Percentiles rank a stretch among this genome's conserved stretches.
Evolutionary conservation across 1,140 invertebrate genomes (phyloP).

Genomic region (Aphelinus certus): DNA sequence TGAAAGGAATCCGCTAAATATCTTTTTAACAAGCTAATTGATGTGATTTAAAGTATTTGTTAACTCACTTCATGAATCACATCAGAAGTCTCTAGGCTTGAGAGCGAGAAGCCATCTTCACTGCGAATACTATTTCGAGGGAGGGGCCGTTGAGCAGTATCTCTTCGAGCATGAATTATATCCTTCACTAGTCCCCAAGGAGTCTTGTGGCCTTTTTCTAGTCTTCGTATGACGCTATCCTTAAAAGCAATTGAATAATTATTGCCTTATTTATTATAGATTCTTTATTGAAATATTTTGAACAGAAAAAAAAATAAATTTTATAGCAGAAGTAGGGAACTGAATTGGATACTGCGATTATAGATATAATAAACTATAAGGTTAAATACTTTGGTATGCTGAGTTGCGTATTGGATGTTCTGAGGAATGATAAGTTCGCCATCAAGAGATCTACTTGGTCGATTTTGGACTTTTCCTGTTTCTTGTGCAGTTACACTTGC

Average conservation of each 20-base stretch:
- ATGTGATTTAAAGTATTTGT: too few relatives aligned
- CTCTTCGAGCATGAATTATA: slow-evolving; percentile 75
- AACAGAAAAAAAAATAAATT: background rate
- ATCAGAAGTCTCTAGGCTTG: slow-evolving; percentile 45
- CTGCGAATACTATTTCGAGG: slow-evolving; percentile 22
- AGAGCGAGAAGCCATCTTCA: slow-evolving; percentile 46
- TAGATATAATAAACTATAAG: too few relatives aligned
- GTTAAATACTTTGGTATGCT: slow-evolving; percentile 23
- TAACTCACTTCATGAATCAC: slow-evolving; percentile 38
- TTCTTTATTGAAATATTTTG: too few relatives aligned
- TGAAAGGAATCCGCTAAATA: too few relatives aligned
- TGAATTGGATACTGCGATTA: too few relatives aligned
- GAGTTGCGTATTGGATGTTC: slow-evolving; percentile 23
- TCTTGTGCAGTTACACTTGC: slow-evolving; percentile 17
- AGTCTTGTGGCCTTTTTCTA: slow-evolving; percentile 68
- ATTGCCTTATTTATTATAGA: too few relatives aligned
- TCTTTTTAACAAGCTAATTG: too few relatives aligned
- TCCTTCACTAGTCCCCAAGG: slow-evolving; percentile 78
- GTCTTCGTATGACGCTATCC: slow-evolving; percentile 43
- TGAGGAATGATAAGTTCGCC: slow-evolving; percentile 44
- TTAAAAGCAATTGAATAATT: slow-evolving; percentile 31
- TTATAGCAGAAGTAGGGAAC: background rate
- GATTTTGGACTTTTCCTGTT: slow-evolving; percentile 47
- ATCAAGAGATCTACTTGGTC: slow-evolving; percentile 56
- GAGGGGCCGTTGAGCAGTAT: slow-evolving; percentile 56